These are phyloP conservation scores for Cephus pulcher DNA, from an alignment of 2,888 invertebrate species.

Conservation along the genomic window DNA sequence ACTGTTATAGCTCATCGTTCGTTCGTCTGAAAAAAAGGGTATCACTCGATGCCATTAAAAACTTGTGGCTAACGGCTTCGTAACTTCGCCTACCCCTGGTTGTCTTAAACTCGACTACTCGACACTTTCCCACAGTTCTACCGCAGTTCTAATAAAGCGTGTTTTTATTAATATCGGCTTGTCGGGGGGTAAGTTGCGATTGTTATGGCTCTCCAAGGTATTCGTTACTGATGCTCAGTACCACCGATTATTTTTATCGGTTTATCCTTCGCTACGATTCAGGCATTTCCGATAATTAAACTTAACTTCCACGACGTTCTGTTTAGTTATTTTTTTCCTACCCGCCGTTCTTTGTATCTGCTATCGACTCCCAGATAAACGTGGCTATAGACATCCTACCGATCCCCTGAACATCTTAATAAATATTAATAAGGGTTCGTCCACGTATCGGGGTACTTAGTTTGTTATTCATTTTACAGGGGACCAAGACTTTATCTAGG, in stretches of 20 bases:
- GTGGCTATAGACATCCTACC: conserved; percentile 22
- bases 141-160: conserved; percentile 21
- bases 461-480: background rate
- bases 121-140: conserved; percentile 22
- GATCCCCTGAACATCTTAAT: background rate
- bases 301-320: conserved; percentile 6
- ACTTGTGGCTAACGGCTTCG: background rate
- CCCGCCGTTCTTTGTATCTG: background rate
- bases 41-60: background rate
- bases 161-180: conserved; percentile 29
- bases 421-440: background rate
- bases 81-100: background rate
- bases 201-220: conserved; percentile 25
- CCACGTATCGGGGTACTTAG: background rate
- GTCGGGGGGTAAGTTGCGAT: conserved; percentile 14
- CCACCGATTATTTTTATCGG: conserved; percentile 6
- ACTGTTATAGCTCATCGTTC: background rate
- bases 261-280: background rate
- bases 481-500: background rate
- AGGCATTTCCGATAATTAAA: background rate
- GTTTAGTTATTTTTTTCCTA: background rate
- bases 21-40: background rate
- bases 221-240: conserved; percentile 10
- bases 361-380: conserved; percentile 10
- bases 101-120: background rate